Base-by-base conservation (phyloP, 2,113 vertebrate species). In the Zosterops lateralis region DNA sequence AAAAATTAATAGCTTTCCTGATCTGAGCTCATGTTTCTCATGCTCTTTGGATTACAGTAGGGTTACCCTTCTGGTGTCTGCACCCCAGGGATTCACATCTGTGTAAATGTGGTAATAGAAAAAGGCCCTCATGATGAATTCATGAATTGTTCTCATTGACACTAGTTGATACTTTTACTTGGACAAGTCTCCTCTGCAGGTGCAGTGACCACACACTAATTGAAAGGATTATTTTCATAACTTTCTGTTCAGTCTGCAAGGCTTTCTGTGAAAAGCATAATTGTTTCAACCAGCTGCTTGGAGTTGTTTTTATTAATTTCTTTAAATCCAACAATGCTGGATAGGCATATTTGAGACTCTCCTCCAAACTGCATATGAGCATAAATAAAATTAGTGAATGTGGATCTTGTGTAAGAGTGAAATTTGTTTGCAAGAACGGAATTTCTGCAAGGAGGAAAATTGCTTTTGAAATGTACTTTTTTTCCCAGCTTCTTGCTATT, bases 151-250 rank as follows among this genome's bases (percentile, higher is more conserved):
- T 98, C 97, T 98, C 95, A 86, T 91, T 96, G 96, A 97, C 96
- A 96, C 96, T 96, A 92, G 90, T 51, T 80, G 97, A 96, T 97
- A 94, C 95, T 96, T 97, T 98, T 96, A 94, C 97, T 98, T 98
- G 97, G 98, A 97, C 94, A 97, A 95, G 89, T 97, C 97, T 97
- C 95, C 96, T 95, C 96, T 98, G 97, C 98, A 98, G 98, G 98
- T 98, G 98, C 98, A 97, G 96, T 97, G 98, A 97, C 98, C 98
- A 98, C 98, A 98, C 98, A 98, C 97, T 98, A 98, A 98, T 98
- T 98, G 97, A 96, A 98, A 98, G 97, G 97, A 98, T 98, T 98
- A 98, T 98, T 98, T 98, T 98, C 98, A 97, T 98, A 98, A 98
- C 98, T 97, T 97, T 97, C 81, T 84, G 96, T 98, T 97, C 98